Base-by-base conservation (phyloP, 2,888 invertebrate species). In the Campopleginae sp. region DNA sequence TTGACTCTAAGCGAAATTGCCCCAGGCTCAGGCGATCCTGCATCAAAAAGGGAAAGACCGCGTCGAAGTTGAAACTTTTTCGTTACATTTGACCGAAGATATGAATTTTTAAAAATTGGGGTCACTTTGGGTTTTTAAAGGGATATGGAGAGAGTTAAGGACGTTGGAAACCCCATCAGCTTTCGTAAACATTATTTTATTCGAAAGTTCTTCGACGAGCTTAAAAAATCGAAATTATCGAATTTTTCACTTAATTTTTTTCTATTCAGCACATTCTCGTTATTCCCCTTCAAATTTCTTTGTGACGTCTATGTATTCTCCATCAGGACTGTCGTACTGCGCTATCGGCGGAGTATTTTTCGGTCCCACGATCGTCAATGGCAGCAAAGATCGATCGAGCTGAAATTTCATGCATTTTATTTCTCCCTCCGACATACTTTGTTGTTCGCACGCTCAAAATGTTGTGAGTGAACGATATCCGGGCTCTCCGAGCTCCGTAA, bases 301-400 rank as follows among this genome's bases (percentile, higher is more conserved):
- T 0, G 98, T 96, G 44, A 97, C 94, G 92, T 98, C 97, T 31
- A 96, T 93, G 92, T 98, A 99, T 90, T 98, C 98, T 54, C 99
- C 99, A 94, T 99, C 99, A 0, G 98, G 97, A 66, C 96, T 95
- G 0, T 95, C 95, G 92, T 98, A 99, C 86, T 96, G 95, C 90
- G 96, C 95, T 82, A 98, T 97, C 0, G 98, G 96, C 3, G 98
- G 98, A 0, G 98, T 98, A 42, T 96, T 94, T 19, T 76, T 78
- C 0, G 99, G 98, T 0, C 99, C 98, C 81, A 94, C 95, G 1
- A 95, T 91, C 27, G 95, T 94, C 88, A 96, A 96, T 0, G 98
- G 97, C 33, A 98, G 90, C 48, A 98, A 92, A 8, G 94, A 93
- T 23, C 95, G 92, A 93, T 98, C 98, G 6, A 96, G 94, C 96